Evolutionary conservation across 2,797 vertebrate genomes (phyloP), one percentile per base, ranked within the genome.

Genomic region (Alcedo atthis): DNA sequence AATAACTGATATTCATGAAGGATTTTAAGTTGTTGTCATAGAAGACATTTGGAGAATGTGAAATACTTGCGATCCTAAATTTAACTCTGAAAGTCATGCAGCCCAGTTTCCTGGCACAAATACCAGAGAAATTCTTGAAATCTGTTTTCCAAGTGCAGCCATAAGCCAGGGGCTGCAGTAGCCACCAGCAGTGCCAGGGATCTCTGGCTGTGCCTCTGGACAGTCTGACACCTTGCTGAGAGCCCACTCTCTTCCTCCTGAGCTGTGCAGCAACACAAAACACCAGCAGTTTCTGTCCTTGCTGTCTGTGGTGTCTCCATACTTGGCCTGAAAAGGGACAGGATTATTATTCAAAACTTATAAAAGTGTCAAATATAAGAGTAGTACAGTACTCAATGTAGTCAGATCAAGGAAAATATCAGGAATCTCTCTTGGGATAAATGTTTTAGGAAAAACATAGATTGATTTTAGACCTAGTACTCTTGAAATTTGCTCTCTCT

Each of bases 71-170:
- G 3, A 66, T 55, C 73, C 94, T 93, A 96, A 94, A 94, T 95
- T 95, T 95, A 96, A 77, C 87, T 66, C 85, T 14, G 22, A 81
- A 91, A 92, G 92, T 85, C 89, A 93, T 11, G 14, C 76, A 89
- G 49, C 49, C 85, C 30, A 6, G 19, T 92, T 92, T 95, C 69
- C 89, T 93, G 92, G 93, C 93, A 94, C 92, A 92, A 94, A 94
- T 93, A 73, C 21, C 66, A 22, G 49, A 87, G 66, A 92, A 96
- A 95, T 82, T 76, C 67, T 81, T 92, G 82, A 91, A 93, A 94
- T 71, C 40, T 63, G 90, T 87, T 84, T 86, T 92, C 93, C 92
- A 93, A 20, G 74, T 1, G 12, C 2, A 15, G 78, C 86, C 81
- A 49, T n/a, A 33, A 83, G 40, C 40, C 0, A 2, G 70, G 84